These are phyloP conservation scores for Hippocampus abdominalis DNA, from an alignment of 2,113 vertebrate genomes.

Conservation along the genomic window DNA sequence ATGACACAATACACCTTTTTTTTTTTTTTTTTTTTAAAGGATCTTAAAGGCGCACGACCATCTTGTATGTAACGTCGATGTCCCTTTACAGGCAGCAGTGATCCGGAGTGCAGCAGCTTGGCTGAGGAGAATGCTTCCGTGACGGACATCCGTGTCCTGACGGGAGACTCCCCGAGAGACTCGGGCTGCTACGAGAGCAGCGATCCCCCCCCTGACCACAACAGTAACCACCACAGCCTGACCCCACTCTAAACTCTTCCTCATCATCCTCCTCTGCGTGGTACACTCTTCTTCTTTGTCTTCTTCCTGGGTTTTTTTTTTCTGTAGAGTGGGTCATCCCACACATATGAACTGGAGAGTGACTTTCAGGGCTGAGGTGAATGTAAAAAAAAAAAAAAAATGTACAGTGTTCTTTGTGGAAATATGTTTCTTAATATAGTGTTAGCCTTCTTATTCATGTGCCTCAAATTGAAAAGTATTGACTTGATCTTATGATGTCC, in stretches of 20 bases:
- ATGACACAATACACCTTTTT: too few relatives aligned
- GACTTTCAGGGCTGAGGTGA: background rate
- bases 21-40: background rate
- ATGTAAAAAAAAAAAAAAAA: background rate
- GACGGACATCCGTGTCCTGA: conserved; percentile 72
- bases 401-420: conserved; percentile 24
- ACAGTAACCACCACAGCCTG: conserved; percentile 78
- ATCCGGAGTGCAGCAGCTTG: conserved; percentile 69
- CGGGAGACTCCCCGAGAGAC: conserved; percentile 86
- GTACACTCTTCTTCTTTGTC: background rate
- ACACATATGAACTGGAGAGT: background rate
- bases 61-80: background rate
- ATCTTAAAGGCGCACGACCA: background rate
- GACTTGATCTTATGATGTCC: background rate
- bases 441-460: conserved; percentile 3
- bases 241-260: conserved; percentile 48
- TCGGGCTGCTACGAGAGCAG: conserved; percentile 96
- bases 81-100: conserved; percentile 84
- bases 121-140: conserved; percentile 83
- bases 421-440: conserved; percentile 30
- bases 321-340: background rate
- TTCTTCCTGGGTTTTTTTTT: too few relatives aligned
- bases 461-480: background rate
- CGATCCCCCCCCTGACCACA: conserved; percentile 91
- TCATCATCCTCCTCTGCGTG: conserved; percentile 13